Evolutionary conservation across 2,113 vertebrate species (phyloP), one percentile per base, ranked within the genome.

Genomic region (Centropus bengalensis): DNA sequence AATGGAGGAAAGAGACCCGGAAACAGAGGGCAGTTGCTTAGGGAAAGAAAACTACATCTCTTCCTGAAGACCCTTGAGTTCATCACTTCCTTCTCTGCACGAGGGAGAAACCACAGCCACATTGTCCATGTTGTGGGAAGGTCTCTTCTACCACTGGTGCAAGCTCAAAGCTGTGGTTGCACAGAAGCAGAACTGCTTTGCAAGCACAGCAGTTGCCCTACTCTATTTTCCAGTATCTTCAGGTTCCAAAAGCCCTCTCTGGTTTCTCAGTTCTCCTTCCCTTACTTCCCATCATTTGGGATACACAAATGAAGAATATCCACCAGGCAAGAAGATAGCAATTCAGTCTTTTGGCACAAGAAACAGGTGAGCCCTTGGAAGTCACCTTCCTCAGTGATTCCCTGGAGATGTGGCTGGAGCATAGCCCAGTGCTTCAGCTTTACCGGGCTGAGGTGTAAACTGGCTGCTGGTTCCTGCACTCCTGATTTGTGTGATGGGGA

Each of bases 111-210:
- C 8, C 7, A 8, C 64, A 52, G 14, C 28, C 54, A 18, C 10
- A 0, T 1, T 20, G 40, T 19, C 30, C 0, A 0, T 32, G 21
- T 13, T 24, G 33, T 3, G 1, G 21, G 32, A 82, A 45, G 32
- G 32, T 55, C 27, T 0, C 76, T 45, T 51, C 56, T 63, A 14
- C 27, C 2, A 0, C 55, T 47, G 51, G 28, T 18, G 5, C 20
- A 24, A 67, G 70, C 45, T 68, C 10, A 1, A 67, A 70, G 60
- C 27, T 26, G 36, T 2, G 24, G 44, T 6, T 32, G 40, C 45
- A 18, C 28, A 66, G 67, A 14, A 5, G 1, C 9, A 33, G 40
- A 47, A 28, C 49, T 16, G 12, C 2, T 0, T 0, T 64, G 51
- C 74, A 62, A 45, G 20, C 69, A 58, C 45, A 75, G 86, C 67